These are phyloP conservation scores for Scomber colias DNA, from an alignment of 2,113 vertebrate genomes.

Conservation along the genomic window DNA sequence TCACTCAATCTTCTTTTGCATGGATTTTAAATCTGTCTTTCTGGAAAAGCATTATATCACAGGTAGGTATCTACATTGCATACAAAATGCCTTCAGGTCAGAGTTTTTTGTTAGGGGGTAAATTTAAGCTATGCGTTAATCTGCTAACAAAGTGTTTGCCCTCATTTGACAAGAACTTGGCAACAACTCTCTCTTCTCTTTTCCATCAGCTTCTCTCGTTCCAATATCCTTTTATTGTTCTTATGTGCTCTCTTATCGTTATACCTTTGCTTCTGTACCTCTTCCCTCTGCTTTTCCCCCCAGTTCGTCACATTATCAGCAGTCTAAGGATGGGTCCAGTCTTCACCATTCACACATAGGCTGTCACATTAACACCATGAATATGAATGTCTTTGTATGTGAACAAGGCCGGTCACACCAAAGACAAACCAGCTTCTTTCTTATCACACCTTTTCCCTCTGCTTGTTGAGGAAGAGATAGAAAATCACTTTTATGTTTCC, in stretches of 20 bases:
- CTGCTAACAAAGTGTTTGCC: neutral
- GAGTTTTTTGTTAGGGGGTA: neutral
- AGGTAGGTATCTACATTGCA: too few species aligned
- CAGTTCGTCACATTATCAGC: slow-evolving; percentile 18
- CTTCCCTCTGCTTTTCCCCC: neutral
- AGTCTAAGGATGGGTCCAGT: slow-evolving; percentile 22
- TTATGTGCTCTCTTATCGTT: neutral
- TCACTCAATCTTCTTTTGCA: too few species aligned
- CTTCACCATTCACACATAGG: slow-evolving; percentile 19
- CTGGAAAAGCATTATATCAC: too few species aligned
- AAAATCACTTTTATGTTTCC: neutral
- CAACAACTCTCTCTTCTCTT: neutral
- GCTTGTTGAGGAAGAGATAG: slow-evolving; percentile 1
- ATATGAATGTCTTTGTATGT: slow-evolving; percentile 24
- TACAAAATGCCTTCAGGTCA: neutral
- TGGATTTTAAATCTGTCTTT: too few species aligned
- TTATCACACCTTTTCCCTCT: slow-evolving; percentile 21
- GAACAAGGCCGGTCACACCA: slow-evolving; percentile 29
- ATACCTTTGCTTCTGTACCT: neutral
- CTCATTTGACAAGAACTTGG: neutral
- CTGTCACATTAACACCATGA: slow-evolving; percentile 5
- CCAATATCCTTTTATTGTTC: neutral
- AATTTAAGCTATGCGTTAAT: neutral
- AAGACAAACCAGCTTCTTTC: slow-evolving; percentile 21
- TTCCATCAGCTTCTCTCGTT: neutral